Evolutionary conservation across 2,888 invertebrate genomes (phyloP).

Genomic region (Galeruca laticollis): DNA sequence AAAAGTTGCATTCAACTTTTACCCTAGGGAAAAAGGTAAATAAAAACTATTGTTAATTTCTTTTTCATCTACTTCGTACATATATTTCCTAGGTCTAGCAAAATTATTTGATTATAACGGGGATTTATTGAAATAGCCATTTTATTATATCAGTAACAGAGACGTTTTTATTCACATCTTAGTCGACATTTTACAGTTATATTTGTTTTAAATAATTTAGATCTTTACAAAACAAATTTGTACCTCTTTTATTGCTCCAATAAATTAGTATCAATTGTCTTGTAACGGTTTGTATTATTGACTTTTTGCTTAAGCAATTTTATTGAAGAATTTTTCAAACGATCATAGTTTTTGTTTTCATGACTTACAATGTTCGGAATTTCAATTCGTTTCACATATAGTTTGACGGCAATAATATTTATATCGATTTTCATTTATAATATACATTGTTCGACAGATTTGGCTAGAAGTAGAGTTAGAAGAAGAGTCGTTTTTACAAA

Average conservation of each 20-base stretch:
- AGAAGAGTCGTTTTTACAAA: conserved; percentile 64
- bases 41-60: no score
- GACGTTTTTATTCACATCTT: no score
- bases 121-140: neutral
- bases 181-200: neutral
- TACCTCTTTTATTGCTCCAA: neutral
- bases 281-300: neutral
- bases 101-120: neutral
- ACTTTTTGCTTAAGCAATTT: neutral
- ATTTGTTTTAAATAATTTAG: neutral
- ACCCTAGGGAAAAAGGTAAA: no score
- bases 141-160: no score
- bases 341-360: neutral
- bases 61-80: no score
- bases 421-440: neutral
- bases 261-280: neutral
- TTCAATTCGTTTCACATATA: neutral
- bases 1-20: no score
- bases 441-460: conserved; percentile 22
- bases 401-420: neutral
- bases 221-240: conserved; percentile 1
- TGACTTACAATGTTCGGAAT: neutral
- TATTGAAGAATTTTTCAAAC: neutral
- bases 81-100: no score
- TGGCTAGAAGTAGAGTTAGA: conserved; percentile 56